Evolutionary conservation across 2,113 vertebrate genomes (phyloP).

Genomic region (Noturus placidus): DNA sequence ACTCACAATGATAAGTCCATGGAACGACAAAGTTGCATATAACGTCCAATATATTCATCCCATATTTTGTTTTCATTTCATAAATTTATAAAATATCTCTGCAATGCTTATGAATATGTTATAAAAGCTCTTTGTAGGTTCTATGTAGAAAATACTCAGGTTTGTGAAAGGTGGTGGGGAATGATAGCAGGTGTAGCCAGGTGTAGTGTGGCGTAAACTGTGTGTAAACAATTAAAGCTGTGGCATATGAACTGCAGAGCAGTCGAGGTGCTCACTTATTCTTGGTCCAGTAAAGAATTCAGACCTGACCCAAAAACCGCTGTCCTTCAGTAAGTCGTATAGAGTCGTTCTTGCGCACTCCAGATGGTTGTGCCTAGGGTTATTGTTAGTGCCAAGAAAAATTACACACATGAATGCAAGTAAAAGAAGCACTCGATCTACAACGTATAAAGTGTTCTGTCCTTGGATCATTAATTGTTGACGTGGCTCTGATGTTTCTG

Average conservation of each 20-base stretch:
- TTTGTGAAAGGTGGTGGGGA: not conserved
- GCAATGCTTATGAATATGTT: not conserved
- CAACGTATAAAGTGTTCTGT: not conserved
- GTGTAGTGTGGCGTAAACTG: not conserved
- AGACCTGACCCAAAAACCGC: not conserved
- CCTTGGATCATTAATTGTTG: not conserved
- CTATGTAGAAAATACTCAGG: not conserved
- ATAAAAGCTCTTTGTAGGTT: not conserved
- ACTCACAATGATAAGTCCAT: not conserved
- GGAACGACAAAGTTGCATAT: not conserved
- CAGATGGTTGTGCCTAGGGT: not conserved
- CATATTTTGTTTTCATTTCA: not conserved
- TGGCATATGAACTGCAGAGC: not conserved
- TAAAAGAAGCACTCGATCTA: not conserved
- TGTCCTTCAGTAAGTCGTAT: not conserved
- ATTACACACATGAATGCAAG: not conserved
- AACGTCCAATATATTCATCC: not conserved
- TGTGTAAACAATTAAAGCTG: not conserved
- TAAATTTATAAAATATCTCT: not conserved
- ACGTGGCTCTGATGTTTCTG: not conserved
- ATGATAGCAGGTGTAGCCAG: not conserved
- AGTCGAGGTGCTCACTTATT: not conserved
- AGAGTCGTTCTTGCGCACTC: not conserved
- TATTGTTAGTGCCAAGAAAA: not conserved
- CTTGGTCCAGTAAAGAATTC: not conserved